Evolutionary conservation across 2,888 invertebrate genomes (phyloP).

Genomic region (Athalia rosae): DNA sequence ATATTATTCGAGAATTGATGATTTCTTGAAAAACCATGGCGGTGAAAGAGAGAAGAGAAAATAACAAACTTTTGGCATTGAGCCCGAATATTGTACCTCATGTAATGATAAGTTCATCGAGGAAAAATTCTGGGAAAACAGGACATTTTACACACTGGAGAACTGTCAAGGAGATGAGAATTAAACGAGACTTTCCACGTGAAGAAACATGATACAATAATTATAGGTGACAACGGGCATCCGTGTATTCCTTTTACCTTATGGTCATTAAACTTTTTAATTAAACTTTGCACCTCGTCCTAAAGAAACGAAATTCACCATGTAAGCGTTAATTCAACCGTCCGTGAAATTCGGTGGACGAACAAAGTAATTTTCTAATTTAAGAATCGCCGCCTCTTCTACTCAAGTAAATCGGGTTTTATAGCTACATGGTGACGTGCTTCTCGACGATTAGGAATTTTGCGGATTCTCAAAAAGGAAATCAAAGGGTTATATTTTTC

Average conservation of each 20-base stretch:
- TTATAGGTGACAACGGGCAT: not conserved
- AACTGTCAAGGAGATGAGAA: not conserved
- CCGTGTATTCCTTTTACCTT: not conserved
- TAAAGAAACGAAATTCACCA: slow-evolving; percentile 25
- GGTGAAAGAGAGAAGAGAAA: too few relatives aligned
- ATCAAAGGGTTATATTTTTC: too few relatives aligned
- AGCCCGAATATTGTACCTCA: too few relatives aligned
- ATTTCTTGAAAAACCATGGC: too few relatives aligned
- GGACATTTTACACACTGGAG: not conserved
- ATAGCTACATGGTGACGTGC: too few relatives aligned
- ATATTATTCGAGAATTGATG: too few relatives aligned
- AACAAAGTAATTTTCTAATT: slow-evolving; percentile 7
- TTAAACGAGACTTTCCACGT: not conserved
- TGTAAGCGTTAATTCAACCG: slow-evolving; percentile 2
- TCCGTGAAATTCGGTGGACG: slow-evolving; percentile 6
- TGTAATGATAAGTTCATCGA: too few relatives aligned
- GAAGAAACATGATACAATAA: slow-evolving; percentile 15
- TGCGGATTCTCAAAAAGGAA: too few relatives aligned
- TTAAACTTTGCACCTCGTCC: slow-evolving; percentile 34
- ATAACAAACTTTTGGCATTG: too few relatives aligned
- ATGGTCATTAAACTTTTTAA: slow-evolving; percentile 35
- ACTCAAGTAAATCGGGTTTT: not conserved
- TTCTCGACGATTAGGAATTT: too few relatives aligned
- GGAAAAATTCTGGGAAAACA: not conserved
- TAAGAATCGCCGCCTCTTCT: not conserved